Base-by-base conservation (phyloP, 2,888 invertebrate genomes). In the Drosophila limbata region DNA sequence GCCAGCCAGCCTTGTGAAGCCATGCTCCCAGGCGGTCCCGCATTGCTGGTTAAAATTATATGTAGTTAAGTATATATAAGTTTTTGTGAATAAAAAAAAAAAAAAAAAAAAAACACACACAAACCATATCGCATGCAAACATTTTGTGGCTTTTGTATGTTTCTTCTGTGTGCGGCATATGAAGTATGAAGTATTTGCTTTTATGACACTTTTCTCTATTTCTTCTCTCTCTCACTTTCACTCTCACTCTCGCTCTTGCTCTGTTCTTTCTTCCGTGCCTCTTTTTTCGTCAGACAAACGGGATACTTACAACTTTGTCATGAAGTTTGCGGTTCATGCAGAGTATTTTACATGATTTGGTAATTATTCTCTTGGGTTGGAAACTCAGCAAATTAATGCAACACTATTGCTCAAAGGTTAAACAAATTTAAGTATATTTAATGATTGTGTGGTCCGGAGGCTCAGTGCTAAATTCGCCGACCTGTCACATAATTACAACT, bases 121-220 rank as follows among this genome's bases (percentile, higher is more conserved):
- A 3, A 25, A 51, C 44, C 5, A 47, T n/a, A 39, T 15, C 28
- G 47, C 28, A 53, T 47, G 45, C 37, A 35, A 59, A 65, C 66
- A 75, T 60, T 70, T 71, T 75, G 66, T 75, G 76, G 68, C 61
- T 56, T 55, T 65, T 50, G 57, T 53, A 28, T 55, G 4, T 40
- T 35, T 1, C 55, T 55, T 44, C 31, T 55, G 59, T 62, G 47
- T 61, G 66, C 42, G 37, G 53, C 78, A 79, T 64, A 76, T n/a
- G n/a, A n/a, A n/a, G n/a, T 70, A 79, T 79, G 70, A 79, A 79
- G 77, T 73, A 79, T 79, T 79, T 69, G 59, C 68, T 68, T 73
- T 72, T 61, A 65, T 53, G 56, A 66, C 60, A 67, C 65, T 56
- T 69, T 59, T 60, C 40, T 28, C 48, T 39, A 42, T 39, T 10